Percentiles rank a stretch among this genome's conserved stretches.
Evolutionary conservation across 2,888 invertebrate genomes (phyloP).

Genomic region (Stratiomys singularior): DNA sequence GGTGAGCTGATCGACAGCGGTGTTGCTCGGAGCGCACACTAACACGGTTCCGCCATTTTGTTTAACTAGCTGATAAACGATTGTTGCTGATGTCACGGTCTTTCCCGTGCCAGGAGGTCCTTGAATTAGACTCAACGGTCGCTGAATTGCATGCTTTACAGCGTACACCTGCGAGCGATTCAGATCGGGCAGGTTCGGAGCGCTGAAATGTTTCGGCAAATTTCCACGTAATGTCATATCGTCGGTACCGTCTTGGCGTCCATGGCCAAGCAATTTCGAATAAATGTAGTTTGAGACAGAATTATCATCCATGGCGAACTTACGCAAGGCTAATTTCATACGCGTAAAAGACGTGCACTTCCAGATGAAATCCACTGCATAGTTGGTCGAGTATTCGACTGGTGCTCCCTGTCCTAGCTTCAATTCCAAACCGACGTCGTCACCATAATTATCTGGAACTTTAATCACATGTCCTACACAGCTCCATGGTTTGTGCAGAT

Average conservation of each 20-base stretch:
- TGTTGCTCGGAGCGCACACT: conserved; percentile 99
- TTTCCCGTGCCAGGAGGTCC: conserved; percentile 96
- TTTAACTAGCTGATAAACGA: conserved; percentile 96
- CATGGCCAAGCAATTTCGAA: conserved; percentile 93
- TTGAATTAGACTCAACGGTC: conserved; percentile 96
- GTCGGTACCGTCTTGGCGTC: conserved; percentile 94
- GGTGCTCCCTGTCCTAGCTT: conserved; percentile 93
- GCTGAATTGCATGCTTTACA: conserved; percentile 96
- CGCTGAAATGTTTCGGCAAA: conserved; percentile 95
- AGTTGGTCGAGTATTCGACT: conserved; percentile 92
- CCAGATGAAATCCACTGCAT: conserved; percentile 99
- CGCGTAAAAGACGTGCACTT: conserved; percentile 98
- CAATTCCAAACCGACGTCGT: conserved; percentile 97
- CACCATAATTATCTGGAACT: conserved; percentile 94
- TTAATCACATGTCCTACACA: conserved; percentile 98
- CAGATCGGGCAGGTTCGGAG: conserved; percentile 96
- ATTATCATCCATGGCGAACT: conserved; percentile 95
- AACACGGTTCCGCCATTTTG: conserved; percentile 94
- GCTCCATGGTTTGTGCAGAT: conserved; percentile 95
- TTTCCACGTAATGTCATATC: conserved; percentile 88
- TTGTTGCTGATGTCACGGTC: conserved; percentile 98
- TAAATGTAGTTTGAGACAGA: conserved; percentile 99
- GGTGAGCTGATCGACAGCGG: conserved; percentile 98
- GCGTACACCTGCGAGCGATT: conserved; percentile 98
- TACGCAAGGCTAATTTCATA: conserved; percentile 94